Conservation (phyloP, 2,888 invertebrate genomes). For the Cryptocephalus moraei region DNA sequence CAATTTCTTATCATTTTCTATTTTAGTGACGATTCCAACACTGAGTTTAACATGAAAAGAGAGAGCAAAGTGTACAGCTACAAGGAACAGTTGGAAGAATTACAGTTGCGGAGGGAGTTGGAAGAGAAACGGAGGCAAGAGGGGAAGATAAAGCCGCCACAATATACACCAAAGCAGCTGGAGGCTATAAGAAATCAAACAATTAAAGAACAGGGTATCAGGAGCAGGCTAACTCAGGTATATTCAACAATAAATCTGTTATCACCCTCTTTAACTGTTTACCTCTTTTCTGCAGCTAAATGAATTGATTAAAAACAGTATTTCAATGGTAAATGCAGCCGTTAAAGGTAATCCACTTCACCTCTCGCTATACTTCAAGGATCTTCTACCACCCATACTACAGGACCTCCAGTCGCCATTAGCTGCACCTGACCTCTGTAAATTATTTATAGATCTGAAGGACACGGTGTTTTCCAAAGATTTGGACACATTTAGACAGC, state of each 20-base stretch:
- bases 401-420: slow-evolving; percentile 64
- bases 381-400: slow-evolving; percentile 47
- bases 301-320: slow-evolving; percentile 35
- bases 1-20: slow-evolving; percentile 2
- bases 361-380: slow-evolving; percentile 45
- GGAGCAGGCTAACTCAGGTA: slow-evolving; percentile 56
- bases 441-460: slow-evolving; percentile 52
- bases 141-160: slow-evolving; percentile 64
- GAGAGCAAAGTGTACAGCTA: slow-evolving; percentile 96
- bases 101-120: slow-evolving; percentile 83
- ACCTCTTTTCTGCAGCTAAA: slow-evolving; percentile 30
- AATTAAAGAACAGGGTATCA: slow-evolving; percentile 72
- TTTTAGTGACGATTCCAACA: slow-evolving; percentile 39
- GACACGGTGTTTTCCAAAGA: slow-evolving; percentile 43
- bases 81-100: slow-evolving; percentile 91
- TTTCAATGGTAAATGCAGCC: slow-evolving; percentile 43
- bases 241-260: neutral
- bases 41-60: slow-evolving; percentile 72
- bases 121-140: slow-evolving; percentile 78
- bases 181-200: slow-evolving; percentile 81
- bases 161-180: slow-evolving; percentile 79
- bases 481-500: slow-evolving; percentile 42
- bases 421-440: slow-evolving; percentile 57
- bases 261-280: neutral
- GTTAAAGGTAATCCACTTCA: slow-evolving; percentile 44